Evolutionary conservation across 2,888 invertebrate genomes (phyloP), one percentile per base, ranked within the genome.

Genomic region (Campaea margaritaria): DNA sequence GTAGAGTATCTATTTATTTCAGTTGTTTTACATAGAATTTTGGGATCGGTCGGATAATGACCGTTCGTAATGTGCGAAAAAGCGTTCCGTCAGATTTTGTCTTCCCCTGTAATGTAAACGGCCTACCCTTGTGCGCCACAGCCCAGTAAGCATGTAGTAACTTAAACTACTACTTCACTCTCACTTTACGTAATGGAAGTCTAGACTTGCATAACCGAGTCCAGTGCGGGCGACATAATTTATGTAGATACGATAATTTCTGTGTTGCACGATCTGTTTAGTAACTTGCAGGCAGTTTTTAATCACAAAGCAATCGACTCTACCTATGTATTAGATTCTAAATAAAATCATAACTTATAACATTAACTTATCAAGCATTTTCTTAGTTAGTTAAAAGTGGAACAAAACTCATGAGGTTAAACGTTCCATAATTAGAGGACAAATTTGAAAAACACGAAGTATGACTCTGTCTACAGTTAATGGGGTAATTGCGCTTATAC

Each of bases 181-280:
- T 75, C 76, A 74, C 76, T 79, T 78, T 78, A 78, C 77, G 66
- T 74, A 77, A 80, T 75, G 72, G 61, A 69, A 68, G 61, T 53
- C 59, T 68, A 69, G 59, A 66, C 66, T 82, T 80, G 73, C 78
- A 72, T 73, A 79, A 80, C 70, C 57, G 56, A 58, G 67, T 59
- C 68, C 64, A 71, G 69, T 64, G 66, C 70, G 45, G 45, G 62
- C 49, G 55, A 58, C 58, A 62, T 51, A 58, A 59, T 49, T 59
- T 52, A 57, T 57, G 45, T 46, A 46, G 45, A 47, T 36, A 39
- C 45, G 47, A 58, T 44, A 48, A 62, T 47, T 58, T 49, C 15
- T 36, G 31, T 43, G 36, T 52, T 41, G 13, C 51, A 34, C 28
- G 2, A n/a, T 3, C 28, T 54, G 13, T 48, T 48, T 12, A 45